Evolutionary conservation across 2,888 invertebrate genomes (phyloP).

Genomic region (Eupithecia subumbrata): DNA sequence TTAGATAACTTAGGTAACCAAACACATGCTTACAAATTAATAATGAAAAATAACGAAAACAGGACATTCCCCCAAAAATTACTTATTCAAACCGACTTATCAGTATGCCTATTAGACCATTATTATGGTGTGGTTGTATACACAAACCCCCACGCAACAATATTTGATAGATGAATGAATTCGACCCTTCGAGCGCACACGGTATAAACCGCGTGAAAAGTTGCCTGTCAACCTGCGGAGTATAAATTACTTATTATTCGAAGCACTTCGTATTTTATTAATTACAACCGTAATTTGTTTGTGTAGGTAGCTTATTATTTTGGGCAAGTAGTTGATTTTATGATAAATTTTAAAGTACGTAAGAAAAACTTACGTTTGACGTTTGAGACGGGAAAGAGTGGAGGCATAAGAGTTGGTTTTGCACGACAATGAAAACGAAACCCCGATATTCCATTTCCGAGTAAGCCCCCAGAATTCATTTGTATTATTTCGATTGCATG

Average conservation of each 20-base stretch:
- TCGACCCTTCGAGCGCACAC: constrained; percentile 32
- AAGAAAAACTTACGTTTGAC: neutral
- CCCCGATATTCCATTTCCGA: too few relatives aligned
- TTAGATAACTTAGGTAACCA: too few relatives aligned
- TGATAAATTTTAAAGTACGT: neutral
- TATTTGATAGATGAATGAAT: constrained; percentile 11
- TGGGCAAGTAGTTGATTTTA: neutral
- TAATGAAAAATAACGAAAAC: neutral
- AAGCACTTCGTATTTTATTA: constrained; percentile 4
- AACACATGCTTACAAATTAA: neutral
- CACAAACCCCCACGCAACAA: neutral
- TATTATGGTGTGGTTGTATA: neutral
- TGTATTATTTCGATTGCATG: neutral
- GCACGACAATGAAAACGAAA: too few relatives aligned
- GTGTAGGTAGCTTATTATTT: neutral
- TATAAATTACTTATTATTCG: constrained; percentile 8
- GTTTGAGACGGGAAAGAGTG: neutral
- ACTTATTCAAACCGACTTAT: neutral
- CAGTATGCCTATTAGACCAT: constrained; percentile 5
- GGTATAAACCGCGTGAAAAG: constrained; percentile 8
- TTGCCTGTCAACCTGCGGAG: constrained; percentile 10
- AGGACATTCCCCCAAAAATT: neutral
- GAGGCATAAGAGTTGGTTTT: too few relatives aligned
- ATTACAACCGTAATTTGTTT: constrained; percentile 8
- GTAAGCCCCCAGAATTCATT: too few relatives aligned